These are phyloP conservation scores for Brachyopa scutellaris DNA, from an alignment of 2,888 invertebrate genomes.

Conservation along the genomic window DNA sequence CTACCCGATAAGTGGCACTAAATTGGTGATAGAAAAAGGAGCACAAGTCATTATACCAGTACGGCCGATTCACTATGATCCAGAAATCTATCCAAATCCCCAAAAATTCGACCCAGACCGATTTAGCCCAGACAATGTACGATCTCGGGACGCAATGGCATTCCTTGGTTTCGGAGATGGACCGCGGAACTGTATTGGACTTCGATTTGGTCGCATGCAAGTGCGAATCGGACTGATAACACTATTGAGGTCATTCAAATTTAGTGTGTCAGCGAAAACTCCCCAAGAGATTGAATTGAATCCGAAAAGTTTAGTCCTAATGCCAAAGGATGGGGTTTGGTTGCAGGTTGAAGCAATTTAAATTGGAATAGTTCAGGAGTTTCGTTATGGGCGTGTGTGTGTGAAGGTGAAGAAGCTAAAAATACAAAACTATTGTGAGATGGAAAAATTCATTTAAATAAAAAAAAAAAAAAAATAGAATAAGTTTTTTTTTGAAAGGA, in stretches of 20 bases:
- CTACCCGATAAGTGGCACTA: slow-evolving; percentile 77
- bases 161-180: slow-evolving; percentile 81
- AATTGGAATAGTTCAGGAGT: neutral
- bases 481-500: neutral
- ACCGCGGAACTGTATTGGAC: no score
- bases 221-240: slow-evolving; percentile 76
- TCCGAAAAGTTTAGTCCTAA: slow-evolving; percentile 32
- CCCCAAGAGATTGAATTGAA: slow-evolving; percentile 68
- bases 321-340: slow-evolving; percentile 59
- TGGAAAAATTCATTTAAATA: neutral
- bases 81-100: slow-evolving; percentile 81
- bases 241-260: slow-evolving; percentile 74
- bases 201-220: slow-evolving; percentile 78
- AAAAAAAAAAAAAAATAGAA: no score
- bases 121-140: slow-evolving; percentile 78
- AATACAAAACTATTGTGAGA: neutral
- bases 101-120: slow-evolving; percentile 81
- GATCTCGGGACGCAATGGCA: slow-evolving; percentile 75
- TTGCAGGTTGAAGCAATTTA: slow-evolving; percentile 71
- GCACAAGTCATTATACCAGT: slow-evolving; percentile 78
- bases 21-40: slow-evolving; percentile 78
- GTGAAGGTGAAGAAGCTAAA: neutral
- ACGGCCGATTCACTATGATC: slow-evolving; percentile 81
- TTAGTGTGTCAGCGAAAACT: slow-evolving; percentile 71
- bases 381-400: neutral